Evolutionary conservation across 92 coral and sea anemone species (phyloP).

Genomic region (Desmophyllum pertusum): DNA sequence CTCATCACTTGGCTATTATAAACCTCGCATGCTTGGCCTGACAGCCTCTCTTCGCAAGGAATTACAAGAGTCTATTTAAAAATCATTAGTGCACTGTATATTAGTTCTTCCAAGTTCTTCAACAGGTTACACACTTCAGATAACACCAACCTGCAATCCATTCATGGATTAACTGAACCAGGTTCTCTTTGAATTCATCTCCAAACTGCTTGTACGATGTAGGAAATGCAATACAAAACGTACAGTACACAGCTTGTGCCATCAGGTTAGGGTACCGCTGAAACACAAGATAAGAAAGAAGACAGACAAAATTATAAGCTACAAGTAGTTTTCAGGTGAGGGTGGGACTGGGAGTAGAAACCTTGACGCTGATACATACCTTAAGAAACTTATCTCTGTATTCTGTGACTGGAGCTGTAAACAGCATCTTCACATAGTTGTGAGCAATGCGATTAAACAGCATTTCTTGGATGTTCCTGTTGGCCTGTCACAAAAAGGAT

Average conservation of each 20-base stretch:
- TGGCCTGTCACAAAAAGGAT: constrained; percentile 51
- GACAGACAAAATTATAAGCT: not conserved
- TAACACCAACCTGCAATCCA: constrained; percentile 90
- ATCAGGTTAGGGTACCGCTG: constrained; percentile 86
- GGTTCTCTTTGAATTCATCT: constrained; percentile 80
- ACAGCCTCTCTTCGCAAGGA: too few relatives aligned
- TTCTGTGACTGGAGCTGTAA: constrained; percentile 72
- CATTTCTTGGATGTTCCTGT: constrained; percentile 79
- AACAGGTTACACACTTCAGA: not conserved
- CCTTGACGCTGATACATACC: constrained; percentile 48
- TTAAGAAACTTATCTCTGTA: constrained; percentile 92
- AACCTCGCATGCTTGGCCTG: too few relatives aligned
- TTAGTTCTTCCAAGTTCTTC: not conserved
- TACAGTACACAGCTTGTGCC: constrained; percentile 92
- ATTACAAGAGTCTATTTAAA: too few relatives aligned
- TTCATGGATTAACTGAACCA: constrained; percentile 73
- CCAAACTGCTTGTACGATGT: constrained; percentile 99
- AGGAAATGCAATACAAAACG: constrained; percentile 94
- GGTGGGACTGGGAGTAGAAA: not conserved
- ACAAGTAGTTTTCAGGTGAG: not conserved
- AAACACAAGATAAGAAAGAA: not conserved
- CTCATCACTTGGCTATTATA: too few relatives aligned
- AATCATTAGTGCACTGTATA: too few relatives aligned
- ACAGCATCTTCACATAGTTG: constrained; percentile 91
- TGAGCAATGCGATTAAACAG: constrained; percentile 93